Evolutionary conservation across 2,888 invertebrate genomes (phyloP).

Genomic region (Apotomis betuletana): DNA sequence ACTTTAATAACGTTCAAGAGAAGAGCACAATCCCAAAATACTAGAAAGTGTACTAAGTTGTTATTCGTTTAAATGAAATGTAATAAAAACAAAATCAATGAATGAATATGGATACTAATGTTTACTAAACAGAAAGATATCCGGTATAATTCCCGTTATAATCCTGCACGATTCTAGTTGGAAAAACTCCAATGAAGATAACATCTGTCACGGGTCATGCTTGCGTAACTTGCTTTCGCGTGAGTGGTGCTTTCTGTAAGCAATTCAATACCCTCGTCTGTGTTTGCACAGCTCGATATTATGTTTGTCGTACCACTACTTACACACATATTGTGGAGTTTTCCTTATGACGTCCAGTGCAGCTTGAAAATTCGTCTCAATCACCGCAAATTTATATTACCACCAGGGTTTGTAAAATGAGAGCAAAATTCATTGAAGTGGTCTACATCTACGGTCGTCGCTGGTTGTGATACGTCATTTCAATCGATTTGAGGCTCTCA

Average conservation of each 20-base stretch:
- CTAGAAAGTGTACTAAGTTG: too few species aligned
- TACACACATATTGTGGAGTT: slow-evolving; percentile 23
- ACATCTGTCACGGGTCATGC: slow-evolving; percentile 38
- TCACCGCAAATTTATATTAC: background rate
- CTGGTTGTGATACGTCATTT: too few species aligned
- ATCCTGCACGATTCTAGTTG: slow-evolving; percentile 9
- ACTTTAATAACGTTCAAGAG: background rate
- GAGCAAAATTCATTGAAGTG: too few species aligned
- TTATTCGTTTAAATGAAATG: too few species aligned
- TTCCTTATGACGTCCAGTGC: slow-evolving; percentile 13
- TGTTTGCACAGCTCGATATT: slow-evolving; percentile 56
- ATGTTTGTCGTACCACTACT: slow-evolving; percentile 46
- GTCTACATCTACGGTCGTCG: too few species aligned
- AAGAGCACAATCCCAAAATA: too few species aligned
- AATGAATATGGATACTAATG: too few species aligned
- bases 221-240: slow-evolving; percentile 37
- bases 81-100: too few species aligned
- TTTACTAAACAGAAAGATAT: background rate
- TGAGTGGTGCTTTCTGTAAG: slow-evolving; percentile 46
- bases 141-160: slow-evolving; percentile 10
- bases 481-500: background rate
- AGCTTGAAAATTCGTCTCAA: slow-evolving; percentile 7
- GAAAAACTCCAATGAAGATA: slow-evolving; percentile 37
- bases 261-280: slow-evolving; percentile 48
- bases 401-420: too few species aligned